These are phyloP conservation scores for Cyclophora albipunctata DNA, from an alignment of 2,888 invertebrate genomes.

Conservation along the genomic window DNA sequence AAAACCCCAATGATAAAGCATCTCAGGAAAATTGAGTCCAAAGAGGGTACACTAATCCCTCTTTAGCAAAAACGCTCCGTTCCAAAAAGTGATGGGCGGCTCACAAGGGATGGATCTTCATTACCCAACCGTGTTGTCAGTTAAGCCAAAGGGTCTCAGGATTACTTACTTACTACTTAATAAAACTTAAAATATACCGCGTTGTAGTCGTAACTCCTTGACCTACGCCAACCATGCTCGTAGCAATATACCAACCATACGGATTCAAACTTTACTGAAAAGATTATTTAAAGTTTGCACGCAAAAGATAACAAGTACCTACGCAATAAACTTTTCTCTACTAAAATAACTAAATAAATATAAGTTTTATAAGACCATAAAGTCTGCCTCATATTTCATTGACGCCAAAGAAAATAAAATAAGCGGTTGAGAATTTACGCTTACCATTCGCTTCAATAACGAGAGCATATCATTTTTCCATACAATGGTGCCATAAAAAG, in stretches of 20 bases:
- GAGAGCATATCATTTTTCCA: conserved; percentile 50
- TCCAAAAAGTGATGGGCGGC: conserved; percentile 74
- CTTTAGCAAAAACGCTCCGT: conserved; percentile 75
- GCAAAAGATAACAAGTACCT: no score
- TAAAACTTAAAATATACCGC: conserved; percentile 53
- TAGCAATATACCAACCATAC: not conserved
- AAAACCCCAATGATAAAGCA: conserved; percentile 74
- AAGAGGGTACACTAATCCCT: conserved; percentile 73
- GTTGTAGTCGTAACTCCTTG: conserved; percentile 1
- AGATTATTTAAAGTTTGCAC: no score
- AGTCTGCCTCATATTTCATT: conserved; percentile 4
- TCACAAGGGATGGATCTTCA: conserved; percentile 69
- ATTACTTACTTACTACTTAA: conserved; percentile 63
- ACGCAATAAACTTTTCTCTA: no score
- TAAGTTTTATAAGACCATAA: no score
- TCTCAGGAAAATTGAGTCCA: conserved; percentile 69
- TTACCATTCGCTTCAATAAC: conserved; percentile 39
- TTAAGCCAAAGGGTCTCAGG: conserved; percentile 65
- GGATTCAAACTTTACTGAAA: no score
- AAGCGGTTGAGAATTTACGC: conserved; percentile 35
- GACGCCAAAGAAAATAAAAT: conserved; percentile 23
- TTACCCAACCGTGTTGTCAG: conserved; percentile 70
- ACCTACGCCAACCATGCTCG: not conserved
- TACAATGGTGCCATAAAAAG: conserved; percentile 56
- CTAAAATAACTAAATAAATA: no score